These are phyloP conservation scores for Podotricha telesiphe DNA, from an alignment of 2,888 invertebrate genomes.

Conservation along the genomic window DNA sequence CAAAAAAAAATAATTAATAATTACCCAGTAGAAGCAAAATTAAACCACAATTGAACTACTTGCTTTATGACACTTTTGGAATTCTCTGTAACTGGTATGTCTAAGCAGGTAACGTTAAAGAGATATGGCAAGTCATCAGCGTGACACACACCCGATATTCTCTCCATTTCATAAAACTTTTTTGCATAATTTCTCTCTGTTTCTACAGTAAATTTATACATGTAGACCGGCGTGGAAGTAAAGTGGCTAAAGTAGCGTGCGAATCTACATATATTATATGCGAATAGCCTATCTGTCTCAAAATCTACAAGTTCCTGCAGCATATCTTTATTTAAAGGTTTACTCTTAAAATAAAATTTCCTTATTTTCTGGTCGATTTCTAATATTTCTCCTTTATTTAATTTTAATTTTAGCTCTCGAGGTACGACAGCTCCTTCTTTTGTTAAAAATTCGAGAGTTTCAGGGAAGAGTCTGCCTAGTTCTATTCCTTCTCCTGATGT, in stretches of 20 bases:
- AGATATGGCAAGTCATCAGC: constrained; percentile 71
- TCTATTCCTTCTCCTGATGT: constrained; percentile 77
- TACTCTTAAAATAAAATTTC: constrained; percentile 63
- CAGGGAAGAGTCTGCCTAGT: constrained; percentile 61
- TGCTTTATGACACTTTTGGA: constrained; percentile 58
- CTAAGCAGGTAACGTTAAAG: constrained; percentile 66
- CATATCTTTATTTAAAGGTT: constrained; percentile 55
- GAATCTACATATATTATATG: constrained; percentile 67
- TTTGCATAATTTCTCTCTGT: constrained; percentile 72
- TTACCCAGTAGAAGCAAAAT: constrained; percentile 70
- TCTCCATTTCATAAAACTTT: constrained; percentile 65
- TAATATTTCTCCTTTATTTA: constrained; percentile 54
- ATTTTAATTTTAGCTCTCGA: constrained; percentile 69
- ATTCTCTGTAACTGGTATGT: constrained; percentile 66
- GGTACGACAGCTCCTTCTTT: constrained; percentile 66
- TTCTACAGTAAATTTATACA: constrained; percentile 71
- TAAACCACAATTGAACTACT: constrained; percentile 66
- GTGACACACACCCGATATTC: constrained; percentile 69
- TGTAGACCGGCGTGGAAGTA: constrained; percentile 58
- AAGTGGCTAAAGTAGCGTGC: constrained; percentile 59
- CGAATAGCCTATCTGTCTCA: constrained; percentile 66
- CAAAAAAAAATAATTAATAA: neutral
- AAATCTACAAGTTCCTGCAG: constrained; percentile 62
- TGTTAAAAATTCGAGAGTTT: constrained; percentile 53
- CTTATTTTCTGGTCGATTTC: constrained; percentile 62